Evolutionary conservation across 2,113 vertebrate genomes (phyloP).

Genomic region (Phaethornis superciliosus): DNA sequence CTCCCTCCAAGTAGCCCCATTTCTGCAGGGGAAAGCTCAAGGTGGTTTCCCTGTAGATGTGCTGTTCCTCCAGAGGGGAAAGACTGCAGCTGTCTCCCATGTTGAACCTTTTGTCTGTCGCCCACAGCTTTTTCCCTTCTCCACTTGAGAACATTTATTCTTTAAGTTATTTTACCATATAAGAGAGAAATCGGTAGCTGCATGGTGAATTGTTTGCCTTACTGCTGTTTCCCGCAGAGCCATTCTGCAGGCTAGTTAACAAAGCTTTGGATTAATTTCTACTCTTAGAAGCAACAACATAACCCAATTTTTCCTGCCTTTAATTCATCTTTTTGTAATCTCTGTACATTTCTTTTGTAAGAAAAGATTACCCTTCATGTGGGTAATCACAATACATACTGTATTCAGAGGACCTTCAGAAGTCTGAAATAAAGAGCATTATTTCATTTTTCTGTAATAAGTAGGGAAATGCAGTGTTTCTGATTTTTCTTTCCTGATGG

Average conservation of each 20-base stretch:
- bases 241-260: not conserved
- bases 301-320: not conserved
- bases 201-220: not conserved
- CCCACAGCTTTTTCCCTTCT: not conserved
- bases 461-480: not conserved
- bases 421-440: not conserved
- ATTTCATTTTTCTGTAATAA: not conserved
- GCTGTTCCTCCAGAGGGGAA: not conserved
- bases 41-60: not conserved
- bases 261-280: not conserved
- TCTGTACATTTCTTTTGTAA: not conserved
- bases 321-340: not conserved
- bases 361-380: not conserved
- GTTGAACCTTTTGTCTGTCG: not conserved
- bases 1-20: rapidly evolving
- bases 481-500: not conserved
- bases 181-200: not conserved
- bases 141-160: not conserved
- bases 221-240: not conserved
- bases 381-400: not conserved
- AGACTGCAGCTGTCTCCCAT: not conserved
- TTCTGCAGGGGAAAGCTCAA: not conserved
- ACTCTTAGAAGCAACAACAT: not conserved
- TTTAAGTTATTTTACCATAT: not conserved
- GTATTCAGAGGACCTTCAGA: not conserved